Evolutionary conservation across 2,797 vertebrate species (phyloP), one percentile per base, ranked within the genome.

Genomic region (Bradypodion ventrale): DNA sequence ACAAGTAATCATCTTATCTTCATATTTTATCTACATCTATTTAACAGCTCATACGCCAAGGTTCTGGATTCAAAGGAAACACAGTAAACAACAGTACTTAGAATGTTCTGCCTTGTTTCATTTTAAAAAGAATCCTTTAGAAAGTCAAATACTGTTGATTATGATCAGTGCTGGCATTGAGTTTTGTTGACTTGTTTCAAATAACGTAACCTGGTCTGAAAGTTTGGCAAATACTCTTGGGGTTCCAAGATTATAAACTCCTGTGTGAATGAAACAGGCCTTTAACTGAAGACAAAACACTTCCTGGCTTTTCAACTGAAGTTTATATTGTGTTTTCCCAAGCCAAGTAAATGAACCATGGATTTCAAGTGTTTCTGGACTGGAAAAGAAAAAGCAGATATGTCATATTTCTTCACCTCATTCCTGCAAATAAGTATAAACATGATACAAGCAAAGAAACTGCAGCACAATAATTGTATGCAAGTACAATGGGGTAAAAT

Each of bases 181-280:
- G 40, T 94, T 96, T 95, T 98, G 97, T 93, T 98, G 98, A 94
- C 96, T 97, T 0, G 97, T 97, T 96, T 98, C 98, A 88, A 96
- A 96, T 91, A 96, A 94, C 46, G 96, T 93, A 44, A 95, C 96
- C 93, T 97, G 97, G 92, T 97, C 95, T 2, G 90, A 95, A 10
- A 97, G 96, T 94, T 97, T 98, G 88, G 98, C 98, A 83, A 98
- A 98, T 73, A 99, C 97, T 46, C 97, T 95, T 0, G 97, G 97
- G 2, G 98, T 98, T 91, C 98, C 98, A 62, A 99, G 97, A 90
- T 99, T 99, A 95, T 99, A 99, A 87, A 99, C 98, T 40, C 98
- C 98, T 0, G 98, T 97, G 83, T 97, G 97, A 83, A 98, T 96
- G 40, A 99, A 99, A 89, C 98, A 98, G 77, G 98, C 98, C 73